Evolutionary conservation across 1,140 invertebrate genomes (phyloP).

Genomic region (Orius laevigatus): DNA sequence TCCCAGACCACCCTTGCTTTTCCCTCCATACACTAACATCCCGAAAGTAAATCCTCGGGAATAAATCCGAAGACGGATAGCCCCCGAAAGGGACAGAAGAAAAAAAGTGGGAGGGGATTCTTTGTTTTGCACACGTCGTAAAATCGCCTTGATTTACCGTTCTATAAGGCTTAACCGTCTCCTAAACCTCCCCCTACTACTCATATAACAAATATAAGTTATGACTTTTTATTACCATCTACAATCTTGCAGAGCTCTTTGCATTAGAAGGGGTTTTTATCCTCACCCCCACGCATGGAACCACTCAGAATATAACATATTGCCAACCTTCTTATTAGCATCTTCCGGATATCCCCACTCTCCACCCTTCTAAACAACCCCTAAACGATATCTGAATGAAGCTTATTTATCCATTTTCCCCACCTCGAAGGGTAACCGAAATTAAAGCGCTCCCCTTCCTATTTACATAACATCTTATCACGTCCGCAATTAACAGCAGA

Average conservation of each 20-base stretch:
- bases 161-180: constrained; percentile 10
- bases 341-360: no score
- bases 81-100: not conserved
- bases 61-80: constrained; percentile 10
- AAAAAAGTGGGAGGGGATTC: constrained; percentile 2
- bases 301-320: not conserved
- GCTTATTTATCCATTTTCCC: no score
- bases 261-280: not conserved
- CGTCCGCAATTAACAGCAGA: no score
- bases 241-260: no score
- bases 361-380: no score
- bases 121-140: constrained; percentile 12
- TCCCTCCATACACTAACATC: not conserved
- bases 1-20: not conserved
- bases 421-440: no score
- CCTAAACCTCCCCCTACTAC: constrained; percentile 4
- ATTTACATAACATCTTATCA: no score
- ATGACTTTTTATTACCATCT: constrained; percentile 4
- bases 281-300: not conserved
- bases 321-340: no score
- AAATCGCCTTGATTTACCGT: constrained; percentile 10
- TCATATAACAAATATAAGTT: constrained; percentile 7
- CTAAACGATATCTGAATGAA: no score
- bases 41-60: not conserved
- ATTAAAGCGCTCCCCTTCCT: no score